Conservation (phyloP, 2,797 vertebrate species). For the Argentina silus region DNA sequence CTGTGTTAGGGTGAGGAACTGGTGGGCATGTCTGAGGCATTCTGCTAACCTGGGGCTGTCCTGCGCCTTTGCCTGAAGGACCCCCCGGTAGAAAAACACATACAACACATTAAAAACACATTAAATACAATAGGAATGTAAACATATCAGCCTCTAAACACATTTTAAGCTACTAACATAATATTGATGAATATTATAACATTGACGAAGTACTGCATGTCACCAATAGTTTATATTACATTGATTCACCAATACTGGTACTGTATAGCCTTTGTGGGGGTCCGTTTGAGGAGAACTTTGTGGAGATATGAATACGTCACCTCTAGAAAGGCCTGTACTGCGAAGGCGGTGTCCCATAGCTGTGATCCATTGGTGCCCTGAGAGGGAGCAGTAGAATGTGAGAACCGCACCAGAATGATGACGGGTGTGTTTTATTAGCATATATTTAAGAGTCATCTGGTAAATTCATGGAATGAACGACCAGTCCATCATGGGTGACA, state of each 20-base stretch:
- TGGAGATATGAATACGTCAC: conserved; percentile 64
- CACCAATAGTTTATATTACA: neutral
- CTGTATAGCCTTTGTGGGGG: too few species aligned
- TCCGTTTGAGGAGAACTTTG: too few species aligned
- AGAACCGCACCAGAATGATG: neutral
- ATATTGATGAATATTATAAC: neutral
- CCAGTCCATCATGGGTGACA: neutral
- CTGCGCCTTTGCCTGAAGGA: conserved; percentile 87
- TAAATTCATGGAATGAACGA: too few species aligned
- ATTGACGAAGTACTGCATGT: neutral
- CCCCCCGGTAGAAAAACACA: neutral
- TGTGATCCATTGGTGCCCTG: conserved; percentile 98
- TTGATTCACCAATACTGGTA: neutral
- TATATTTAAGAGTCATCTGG: too few species aligned
- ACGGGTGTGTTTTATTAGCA: neutral
- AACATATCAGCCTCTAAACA: neutral
- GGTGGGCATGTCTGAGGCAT: conserved; percentile 82
- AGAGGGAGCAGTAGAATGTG: too few species aligned
- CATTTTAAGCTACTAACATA: neutral
- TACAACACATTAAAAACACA: neutral
- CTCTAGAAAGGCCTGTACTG: conserved; percentile 93
- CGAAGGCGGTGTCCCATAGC: conserved; percentile 94
- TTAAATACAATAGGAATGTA: neutral
- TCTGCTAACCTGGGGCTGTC: conserved; percentile 74
- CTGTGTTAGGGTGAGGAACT: conserved; percentile 86